Evolutionary conservation across 2,888 invertebrate species (phyloP).

Genomic region (Sylvicola cinctus): DNA sequence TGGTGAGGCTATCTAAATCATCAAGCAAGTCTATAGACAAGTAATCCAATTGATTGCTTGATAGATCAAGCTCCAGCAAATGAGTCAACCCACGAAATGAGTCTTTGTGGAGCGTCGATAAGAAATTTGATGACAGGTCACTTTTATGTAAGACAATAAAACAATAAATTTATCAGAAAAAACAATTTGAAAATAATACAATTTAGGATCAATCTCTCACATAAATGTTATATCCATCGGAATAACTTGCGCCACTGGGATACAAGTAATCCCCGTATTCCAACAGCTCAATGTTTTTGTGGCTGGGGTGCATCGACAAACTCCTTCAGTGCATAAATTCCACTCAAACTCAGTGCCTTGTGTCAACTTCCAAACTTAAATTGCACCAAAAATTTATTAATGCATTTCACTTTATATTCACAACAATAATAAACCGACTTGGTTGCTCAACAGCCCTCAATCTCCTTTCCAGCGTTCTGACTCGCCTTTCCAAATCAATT

Average conservation of each 20-base stretch:
- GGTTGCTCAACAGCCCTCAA: slow-evolving; percentile 43
- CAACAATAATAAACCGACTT: slow-evolving; percentile 17
- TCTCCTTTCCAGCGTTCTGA: slow-evolving; percentile 33
- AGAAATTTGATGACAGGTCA: slow-evolving; percentile 43
- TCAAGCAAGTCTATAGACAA: slow-evolving; percentile 38
- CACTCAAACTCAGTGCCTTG: slow-evolving; percentile 28
- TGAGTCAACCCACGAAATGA: slow-evolving; percentile 36
- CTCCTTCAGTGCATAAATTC: slow-evolving; percentile 38
- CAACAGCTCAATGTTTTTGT: slow-evolving; percentile 42
- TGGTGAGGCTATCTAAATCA: slow-evolving; percentile 32
- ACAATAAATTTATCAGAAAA: background rate
- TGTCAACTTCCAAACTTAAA: slow-evolving; percentile 35
- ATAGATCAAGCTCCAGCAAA: slow-evolving; percentile 39
- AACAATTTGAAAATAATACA: background rate
- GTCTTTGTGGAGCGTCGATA: slow-evolving; percentile 40
- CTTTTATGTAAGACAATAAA: slow-evolving; percentile 22
- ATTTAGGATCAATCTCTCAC: slow-evolving; percentile 21
- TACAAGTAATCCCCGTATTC: slow-evolving; percentile 31
- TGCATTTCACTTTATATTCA: background rate
- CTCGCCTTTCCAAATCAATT: slow-evolving; percentile 10
- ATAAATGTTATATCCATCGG: slow-evolving; percentile 37
- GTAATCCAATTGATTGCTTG: slow-evolving; percentile 41
- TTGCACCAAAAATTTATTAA: slow-evolving; percentile 5
- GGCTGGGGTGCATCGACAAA: slow-evolving; percentile 41
- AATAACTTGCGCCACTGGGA: slow-evolving; percentile 38